phyloP scores from a whole-genome alignment of 2,113 vertebrate genomes.

The Pleuronectes platessa region DNA sequence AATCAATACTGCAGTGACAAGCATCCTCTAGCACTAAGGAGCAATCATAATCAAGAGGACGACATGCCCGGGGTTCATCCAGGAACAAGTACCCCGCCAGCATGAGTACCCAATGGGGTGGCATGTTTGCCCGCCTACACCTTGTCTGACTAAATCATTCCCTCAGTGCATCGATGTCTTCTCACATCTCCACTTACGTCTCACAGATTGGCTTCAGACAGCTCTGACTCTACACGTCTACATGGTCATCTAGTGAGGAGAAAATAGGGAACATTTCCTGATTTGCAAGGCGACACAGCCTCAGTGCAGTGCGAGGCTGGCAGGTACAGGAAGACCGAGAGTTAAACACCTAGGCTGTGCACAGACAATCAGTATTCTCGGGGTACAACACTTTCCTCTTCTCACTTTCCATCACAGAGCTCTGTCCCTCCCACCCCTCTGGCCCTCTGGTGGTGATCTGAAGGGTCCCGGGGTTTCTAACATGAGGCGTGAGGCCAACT shows the following conservation, averaged over 20 bases:
- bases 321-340: slow-evolving; percentile 28
- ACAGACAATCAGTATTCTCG: slow-evolving; percentile 27
- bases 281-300: slow-evolving; percentile 12
- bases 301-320: slow-evolving; percentile 9
- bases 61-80: slow-evolving; percentile 37
- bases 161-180: slow-evolving; percentile 64
- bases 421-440: not conserved
- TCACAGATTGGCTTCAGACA: slow-evolving; percentile 30
- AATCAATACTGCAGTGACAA: slow-evolving; percentile 67
- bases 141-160: slow-evolving; percentile 62
- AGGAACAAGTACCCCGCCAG: slow-evolving; percentile 47
- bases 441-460: not conserved
- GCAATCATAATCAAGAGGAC: slow-evolving; percentile 59
- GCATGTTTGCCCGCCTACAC: slow-evolving; percentile 59
- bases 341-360: slow-evolving; percentile 17
- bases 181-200: slow-evolving; percentile 54
- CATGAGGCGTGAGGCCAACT: not conserved
- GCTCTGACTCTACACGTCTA: slow-evolving; percentile 30
- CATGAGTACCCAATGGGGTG: slow-evolving; percentile 49
- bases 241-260: slow-evolving; percentile 33
- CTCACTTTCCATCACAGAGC: slow-evolving; percentile 23
- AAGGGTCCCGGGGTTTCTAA: slow-evolving; percentile 1
- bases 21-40: slow-evolving; percentile 53
- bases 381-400: slow-evolving; percentile 24
- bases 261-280: slow-evolving; percentile 9